Percentiles rank a stretch among this genome's conserved stretches.
Evolutionary conservation across 2,797 vertebrate species (phyloP).

Genomic region (Menidia menidia): DNA sequence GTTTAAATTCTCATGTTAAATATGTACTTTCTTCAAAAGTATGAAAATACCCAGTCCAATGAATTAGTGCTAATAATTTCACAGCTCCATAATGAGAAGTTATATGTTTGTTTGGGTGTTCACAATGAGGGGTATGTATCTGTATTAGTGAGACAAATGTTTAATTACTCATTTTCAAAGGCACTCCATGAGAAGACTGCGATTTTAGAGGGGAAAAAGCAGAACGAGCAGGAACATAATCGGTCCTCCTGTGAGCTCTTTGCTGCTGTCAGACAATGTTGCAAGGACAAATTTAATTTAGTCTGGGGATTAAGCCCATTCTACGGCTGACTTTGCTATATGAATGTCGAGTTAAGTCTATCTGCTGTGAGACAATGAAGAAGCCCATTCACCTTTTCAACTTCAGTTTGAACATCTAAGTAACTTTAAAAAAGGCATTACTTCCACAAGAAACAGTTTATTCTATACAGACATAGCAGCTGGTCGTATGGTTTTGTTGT

Average conservation of each 20-base stretch:
- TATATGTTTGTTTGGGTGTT: conserved; percentile 5
- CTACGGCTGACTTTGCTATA: conserved; percentile 65
- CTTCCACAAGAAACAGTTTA: background rate
- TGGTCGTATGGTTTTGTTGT: conserved; percentile 26
- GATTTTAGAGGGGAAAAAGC: conserved; percentile 36
- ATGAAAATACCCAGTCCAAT: background rate
- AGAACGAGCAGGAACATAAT: conserved; percentile 62
- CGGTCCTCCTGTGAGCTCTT: conserved; percentile 60
- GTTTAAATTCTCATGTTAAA: background rate
- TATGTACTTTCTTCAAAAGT: background rate
- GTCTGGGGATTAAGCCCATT: conserved; percentile 68
- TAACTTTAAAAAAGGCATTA: conserved; percentile 52
- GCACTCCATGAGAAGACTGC: conserved; percentile 46
- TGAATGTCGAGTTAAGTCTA: conserved; percentile 49
- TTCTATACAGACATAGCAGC: too few relatives aligned
- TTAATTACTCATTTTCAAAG: conserved; percentile 65
- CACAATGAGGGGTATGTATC: conserved; percentile 22
- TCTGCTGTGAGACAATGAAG: conserved; percentile 40
- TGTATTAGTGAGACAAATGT: conserved; percentile 42
- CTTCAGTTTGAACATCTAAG: conserved; percentile 57
- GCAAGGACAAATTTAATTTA: conserved; percentile 77
- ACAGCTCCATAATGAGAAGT: background rate
- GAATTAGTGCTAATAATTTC: background rate
- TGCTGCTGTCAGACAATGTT: conserved; percentile 65
- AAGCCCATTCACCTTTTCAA: conserved; percentile 57